Evolutionary conservation across 2,113 vertebrate species (phyloP).

Genomic region (Sylvietta virens): DNA sequence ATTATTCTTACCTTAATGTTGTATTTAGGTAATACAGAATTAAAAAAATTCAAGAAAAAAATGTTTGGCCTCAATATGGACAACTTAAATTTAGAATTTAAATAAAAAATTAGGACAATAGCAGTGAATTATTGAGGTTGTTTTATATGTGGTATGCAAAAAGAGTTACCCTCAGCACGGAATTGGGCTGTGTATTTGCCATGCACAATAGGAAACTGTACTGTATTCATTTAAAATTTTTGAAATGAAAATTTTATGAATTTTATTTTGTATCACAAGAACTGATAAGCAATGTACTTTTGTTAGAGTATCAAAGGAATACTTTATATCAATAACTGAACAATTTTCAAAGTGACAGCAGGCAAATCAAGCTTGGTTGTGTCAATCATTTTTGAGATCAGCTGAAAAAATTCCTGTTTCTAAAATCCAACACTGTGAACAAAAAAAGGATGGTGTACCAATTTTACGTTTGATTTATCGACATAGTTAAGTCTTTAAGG

Average conservation of each 20-base stretch:
- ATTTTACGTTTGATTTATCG: not conserved
- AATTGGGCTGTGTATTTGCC: not conserved
- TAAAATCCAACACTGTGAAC: not conserved
- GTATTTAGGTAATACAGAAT: not conserved
- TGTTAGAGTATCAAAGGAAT: not conserved
- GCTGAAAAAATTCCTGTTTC: not conserved
- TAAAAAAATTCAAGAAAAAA: not conserved
- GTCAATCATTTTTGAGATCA: not conserved
- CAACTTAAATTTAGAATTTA: not conserved
- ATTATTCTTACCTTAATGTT: not conserved
- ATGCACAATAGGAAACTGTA: not conserved
- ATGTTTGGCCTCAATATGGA: not conserved
- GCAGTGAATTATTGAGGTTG: not conserved
- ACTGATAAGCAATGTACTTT: not conserved
- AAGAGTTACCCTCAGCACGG: not conserved
- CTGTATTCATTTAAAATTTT: not conserved
- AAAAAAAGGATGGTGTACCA: not conserved
- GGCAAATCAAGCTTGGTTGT: not conserved
- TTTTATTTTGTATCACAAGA: not conserved
- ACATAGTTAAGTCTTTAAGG: not conserved
- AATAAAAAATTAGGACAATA: not conserved
- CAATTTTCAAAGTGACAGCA: not conserved
- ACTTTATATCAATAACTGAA: not conserved
- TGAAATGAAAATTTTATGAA: not conserved
- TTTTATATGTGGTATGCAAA: not conserved